A percentile compares a stretch with the other conserved stretches of the same genome.
Conservation (phyloP, 2,113 vertebrate species). For the Tonatia bakeri region DNA sequence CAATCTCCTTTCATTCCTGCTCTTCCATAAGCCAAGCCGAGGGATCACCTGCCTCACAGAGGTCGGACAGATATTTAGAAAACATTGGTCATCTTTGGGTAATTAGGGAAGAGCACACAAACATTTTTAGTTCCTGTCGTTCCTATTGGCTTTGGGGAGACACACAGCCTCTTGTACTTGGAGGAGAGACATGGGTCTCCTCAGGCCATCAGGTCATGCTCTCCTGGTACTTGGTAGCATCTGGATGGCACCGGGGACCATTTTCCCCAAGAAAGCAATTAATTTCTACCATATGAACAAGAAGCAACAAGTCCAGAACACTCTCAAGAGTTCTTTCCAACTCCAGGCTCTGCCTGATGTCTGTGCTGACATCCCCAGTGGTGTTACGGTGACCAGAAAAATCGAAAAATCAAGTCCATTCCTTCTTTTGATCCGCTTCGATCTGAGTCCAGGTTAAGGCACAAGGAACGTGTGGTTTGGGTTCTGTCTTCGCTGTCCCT, state of each 20-base stretch:
- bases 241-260: neutral
- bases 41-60: neutral
- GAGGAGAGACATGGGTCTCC: neutral
- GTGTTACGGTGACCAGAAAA: rapidly evolving
- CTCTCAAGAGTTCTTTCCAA: neutral
- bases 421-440: neutral
- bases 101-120: neutral
- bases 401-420: neutral
- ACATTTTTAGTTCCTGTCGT: neutral
- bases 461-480: neutral
- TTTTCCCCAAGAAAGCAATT: neutral
- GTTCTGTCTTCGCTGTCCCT: neutral
- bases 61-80: neutral
- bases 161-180: neutral
- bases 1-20: slow-evolving; percentile 53
- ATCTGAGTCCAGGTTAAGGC: neutral
- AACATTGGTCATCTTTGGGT: neutral
- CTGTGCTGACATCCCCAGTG: neutral
- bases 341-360: rapidly evolving
- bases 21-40: slow-evolving; percentile 19
- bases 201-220: neutral
- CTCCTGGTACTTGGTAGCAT: neutral
- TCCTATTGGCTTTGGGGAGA: neutral
- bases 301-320: neutral
- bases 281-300: neutral